Conservation (phyloP, 2,797 vertebrate species). For the Danionella dracula region DNA sequence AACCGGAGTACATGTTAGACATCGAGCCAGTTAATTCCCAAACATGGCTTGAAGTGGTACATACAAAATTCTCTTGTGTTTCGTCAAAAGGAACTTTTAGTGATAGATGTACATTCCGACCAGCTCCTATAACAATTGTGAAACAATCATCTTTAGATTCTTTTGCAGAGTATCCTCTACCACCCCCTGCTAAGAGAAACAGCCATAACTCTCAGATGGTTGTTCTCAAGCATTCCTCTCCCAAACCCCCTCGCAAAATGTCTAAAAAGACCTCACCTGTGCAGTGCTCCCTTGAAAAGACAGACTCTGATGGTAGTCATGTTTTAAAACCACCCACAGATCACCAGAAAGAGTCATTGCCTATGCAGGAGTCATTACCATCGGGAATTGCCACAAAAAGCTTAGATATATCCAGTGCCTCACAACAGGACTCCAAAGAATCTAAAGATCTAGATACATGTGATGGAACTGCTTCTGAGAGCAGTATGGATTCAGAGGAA, state of each 20-base stretch:
- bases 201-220: slow-evolving; percentile 72
- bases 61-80: slow-evolving; percentile 3
- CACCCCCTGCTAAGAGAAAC: slow-evolving; percentile 60
- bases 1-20: slow-evolving; percentile 15
- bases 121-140: slow-evolving; percentile 60
- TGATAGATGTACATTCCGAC: slow-evolving; percentile 39
- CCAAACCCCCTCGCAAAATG: slow-evolving; percentile 75
- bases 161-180: slow-evolving; percentile 63
- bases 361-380: slow-evolving; percentile 43
- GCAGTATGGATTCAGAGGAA: slow-evolving; percentile 15
- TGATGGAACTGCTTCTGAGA: slow-evolving; percentile 19
- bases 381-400: slow-evolving; percentile 33
- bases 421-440: slow-evolving; percentile 29
- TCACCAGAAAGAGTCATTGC: slow-evolving; percentile 41
- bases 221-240: slow-evolving; percentile 75
- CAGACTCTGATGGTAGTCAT: slow-evolving; percentile 41
- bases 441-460: slow-evolving; percentile 18
- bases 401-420: slow-evolving; percentile 40
- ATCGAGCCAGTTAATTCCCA: slow-evolving; percentile 18
- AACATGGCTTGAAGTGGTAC: slow-evolving; percentile 24
- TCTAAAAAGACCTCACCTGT: slow-evolving; percentile 62
- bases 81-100: slow-evolving; percentile 21
- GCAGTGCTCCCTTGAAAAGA: slow-evolving; percentile 36
- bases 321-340: slow-evolving; percentile 42
- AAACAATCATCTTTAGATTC: slow-evolving; percentile 55